Conservation (phyloP, 1,140 invertebrate species). For the Drosophila kurseongensis region DNA sequence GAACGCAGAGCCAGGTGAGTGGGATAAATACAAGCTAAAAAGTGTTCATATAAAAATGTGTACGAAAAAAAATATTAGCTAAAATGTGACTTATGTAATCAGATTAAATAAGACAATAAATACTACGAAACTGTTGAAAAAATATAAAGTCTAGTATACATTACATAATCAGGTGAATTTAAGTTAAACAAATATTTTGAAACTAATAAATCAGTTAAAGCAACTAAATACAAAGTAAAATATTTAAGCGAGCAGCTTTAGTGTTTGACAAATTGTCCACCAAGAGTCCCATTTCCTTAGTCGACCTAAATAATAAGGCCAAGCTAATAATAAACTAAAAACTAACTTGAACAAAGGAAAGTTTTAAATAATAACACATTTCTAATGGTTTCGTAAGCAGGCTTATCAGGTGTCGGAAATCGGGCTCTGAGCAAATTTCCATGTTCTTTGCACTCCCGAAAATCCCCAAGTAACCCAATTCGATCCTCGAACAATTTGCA, state of each 20-base stretch:
- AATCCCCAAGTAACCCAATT: constrained; percentile 61
- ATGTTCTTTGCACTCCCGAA: constrained; percentile 23
- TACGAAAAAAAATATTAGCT: not conserved
- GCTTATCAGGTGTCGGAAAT: constrained; percentile 13
- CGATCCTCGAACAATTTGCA: constrained; percentile 65
- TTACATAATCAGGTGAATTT: too few species aligned
- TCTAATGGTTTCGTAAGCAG: not conserved
- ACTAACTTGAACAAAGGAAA: constrained; percentile 18
- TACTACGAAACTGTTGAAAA: too few species aligned
- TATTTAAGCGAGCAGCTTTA: too few species aligned
- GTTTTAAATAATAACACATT: constrained; percentile 6
- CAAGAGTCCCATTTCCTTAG: not conserved
- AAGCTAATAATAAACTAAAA: constrained; percentile 14
- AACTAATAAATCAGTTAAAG: too few species aligned
- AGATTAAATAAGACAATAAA: not conserved
- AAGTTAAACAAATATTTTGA: too few species aligned
- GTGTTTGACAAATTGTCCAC: too few species aligned
- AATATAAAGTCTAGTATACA: too few species aligned
- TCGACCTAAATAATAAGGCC: constrained; percentile 2
- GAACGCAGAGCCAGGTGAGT: constrained; percentile 93
- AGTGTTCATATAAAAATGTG: not conserved
- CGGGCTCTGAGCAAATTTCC: constrained; percentile 10
- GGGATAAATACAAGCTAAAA: too few species aligned
- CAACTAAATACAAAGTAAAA: too few species aligned
- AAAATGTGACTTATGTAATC: not conserved